Evolutionary conservation across 2,797 vertebrate species (phyloP), one percentile per base, ranked within the genome.

Genomic region (Enteromius argenteus): DNA sequence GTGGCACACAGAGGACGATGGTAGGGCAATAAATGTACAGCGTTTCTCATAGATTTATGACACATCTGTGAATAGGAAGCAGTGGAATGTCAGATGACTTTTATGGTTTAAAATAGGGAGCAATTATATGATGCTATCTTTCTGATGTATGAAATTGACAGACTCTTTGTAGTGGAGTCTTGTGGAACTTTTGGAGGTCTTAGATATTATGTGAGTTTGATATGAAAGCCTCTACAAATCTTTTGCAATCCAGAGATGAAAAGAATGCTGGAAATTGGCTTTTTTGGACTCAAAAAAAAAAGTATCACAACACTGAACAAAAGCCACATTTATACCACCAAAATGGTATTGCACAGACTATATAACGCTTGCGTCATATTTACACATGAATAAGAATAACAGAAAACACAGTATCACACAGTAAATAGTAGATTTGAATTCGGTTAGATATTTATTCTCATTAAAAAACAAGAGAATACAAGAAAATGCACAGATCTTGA

Each of bases 101-200:
- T 51, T n/a, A 37, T 46, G 77, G 76, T 80, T 81, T 82, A 68
- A 86, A 84, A 42, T 82, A 71, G 72, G 77, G 42, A 78, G 80
- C 82, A 88, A 86, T 87, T 87, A 82, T 84, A 76, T 42, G 80
- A 86, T 77, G 62, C 79, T 58, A 77, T 84, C 53, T 39, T 64
- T 71, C 66, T 83, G 84, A 86, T 86, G 86, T 84, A 67, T 78
- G 77, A 78, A 86, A 90, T 62, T 71, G 39, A 19, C 53, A 9
- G 35, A 6, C 46, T n/a, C 46, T 83, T 83, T 83, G 72, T 42
- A 77, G 32, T 13, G 4, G 23, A 76, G 27, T 83, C 32, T 76
- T 27, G 32, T 77, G 56, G 60, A 67, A 77, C 35, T 44, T 15
- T 27, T 46, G 53, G 44, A 80, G 71, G 60, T 73, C 51, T 64